These are phyloP conservation scores for Sapajus apella DNA, from an alignment of 2,113 vertebrate genomes.

Conservation along the genomic window DNA sequence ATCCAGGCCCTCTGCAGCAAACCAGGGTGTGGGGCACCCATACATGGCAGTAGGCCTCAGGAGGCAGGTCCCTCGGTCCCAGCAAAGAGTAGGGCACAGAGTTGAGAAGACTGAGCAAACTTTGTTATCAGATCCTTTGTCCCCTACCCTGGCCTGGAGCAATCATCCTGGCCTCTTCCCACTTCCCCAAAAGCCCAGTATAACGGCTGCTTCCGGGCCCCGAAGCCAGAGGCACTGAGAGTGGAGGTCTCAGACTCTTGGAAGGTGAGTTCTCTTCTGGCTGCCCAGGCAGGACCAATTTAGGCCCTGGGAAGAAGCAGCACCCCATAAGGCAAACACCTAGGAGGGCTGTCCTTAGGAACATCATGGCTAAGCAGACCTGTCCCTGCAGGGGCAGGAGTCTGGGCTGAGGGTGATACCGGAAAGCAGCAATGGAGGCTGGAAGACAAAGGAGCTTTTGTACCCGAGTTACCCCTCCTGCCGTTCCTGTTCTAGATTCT, in stretches of 20 bases:
- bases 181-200: constrained; percentile 57
- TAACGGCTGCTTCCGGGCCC: background rate
- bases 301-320: background rate
- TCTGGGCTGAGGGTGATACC: background rate
- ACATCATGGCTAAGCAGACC: fast-evolving
- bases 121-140: background rate
- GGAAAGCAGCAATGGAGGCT: fast-evolving
- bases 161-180: constrained; percentile 3
- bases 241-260: background rate
- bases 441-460: background rate
- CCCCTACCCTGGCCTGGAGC: background rate
- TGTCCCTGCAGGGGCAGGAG: background rate
- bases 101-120: background rate
- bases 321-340: fast-evolving
- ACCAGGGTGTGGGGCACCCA: fast-evolving
- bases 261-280: background rate
- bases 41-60: background rate
- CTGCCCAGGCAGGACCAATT: no score
- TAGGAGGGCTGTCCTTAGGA: background rate
- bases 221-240: background rate
- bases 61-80: no score
- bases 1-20: background rate
- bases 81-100: background rate
- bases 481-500: background rate
- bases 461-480: background rate